phyloP scores from a whole-genome alignment of 2,888 invertebrate genomes.

The Protonemura montana region DNA sequence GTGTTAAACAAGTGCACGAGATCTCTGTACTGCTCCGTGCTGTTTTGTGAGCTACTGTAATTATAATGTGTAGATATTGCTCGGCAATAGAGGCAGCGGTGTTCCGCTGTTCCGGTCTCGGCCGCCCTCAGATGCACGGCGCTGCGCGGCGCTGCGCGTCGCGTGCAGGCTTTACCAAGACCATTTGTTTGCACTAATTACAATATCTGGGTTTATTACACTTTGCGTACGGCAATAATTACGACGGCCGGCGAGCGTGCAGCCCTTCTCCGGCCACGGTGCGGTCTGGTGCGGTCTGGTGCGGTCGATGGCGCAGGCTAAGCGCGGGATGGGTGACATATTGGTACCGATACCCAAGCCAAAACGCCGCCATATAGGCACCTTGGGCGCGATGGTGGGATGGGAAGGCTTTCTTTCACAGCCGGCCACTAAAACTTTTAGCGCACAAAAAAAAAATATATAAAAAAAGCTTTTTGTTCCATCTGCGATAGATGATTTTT shows the following conservation, averaged over 20 bases:
- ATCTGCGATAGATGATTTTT: background rate
- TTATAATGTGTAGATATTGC: too few relatives aligned
- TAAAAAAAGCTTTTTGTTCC: background rate
- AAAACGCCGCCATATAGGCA: background rate
- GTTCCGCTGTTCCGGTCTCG: too few relatives aligned
- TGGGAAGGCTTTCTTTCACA: background rate
- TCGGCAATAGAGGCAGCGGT: too few relatives aligned
- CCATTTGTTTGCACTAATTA: constrained; percentile 26
- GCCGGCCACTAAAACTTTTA: background rate
- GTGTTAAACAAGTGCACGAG: too few relatives aligned
- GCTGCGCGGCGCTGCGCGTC: too few relatives aligned
- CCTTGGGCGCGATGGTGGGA: background rate
- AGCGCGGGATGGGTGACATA: background rate
- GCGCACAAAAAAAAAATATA: background rate
- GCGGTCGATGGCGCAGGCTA: background rate
- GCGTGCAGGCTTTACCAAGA: too few relatives aligned
- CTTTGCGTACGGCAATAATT: constrained; percentile 27
- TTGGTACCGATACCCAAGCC: background rate
- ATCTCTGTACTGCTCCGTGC: too few relatives aligned
- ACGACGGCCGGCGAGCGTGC: background rate
- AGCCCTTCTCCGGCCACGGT: background rate
- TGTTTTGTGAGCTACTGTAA: too few relatives aligned
- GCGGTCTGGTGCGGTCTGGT: background rate
- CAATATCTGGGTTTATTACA: constrained; percentile 39
- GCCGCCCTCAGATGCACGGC: too few relatives aligned